Conservation (phyloP, 1,140 invertebrate species). For the Drosophila ohnishii region DNA sequence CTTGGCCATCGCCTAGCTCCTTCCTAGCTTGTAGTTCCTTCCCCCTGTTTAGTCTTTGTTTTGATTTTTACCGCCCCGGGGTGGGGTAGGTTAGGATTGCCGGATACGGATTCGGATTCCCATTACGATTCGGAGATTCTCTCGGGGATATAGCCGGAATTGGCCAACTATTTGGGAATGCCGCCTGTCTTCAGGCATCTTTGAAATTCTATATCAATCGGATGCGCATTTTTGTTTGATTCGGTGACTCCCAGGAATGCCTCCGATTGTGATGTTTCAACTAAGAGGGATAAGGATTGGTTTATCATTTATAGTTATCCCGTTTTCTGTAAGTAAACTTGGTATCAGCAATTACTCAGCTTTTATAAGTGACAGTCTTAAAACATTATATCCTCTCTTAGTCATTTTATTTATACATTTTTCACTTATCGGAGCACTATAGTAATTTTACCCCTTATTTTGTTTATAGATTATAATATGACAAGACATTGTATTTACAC, state of each 20-base stretch:
- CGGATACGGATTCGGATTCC: not conserved
- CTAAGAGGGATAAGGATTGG: not conserved
- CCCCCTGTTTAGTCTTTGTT: constrained; percentile 39
- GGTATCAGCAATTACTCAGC: not conserved
- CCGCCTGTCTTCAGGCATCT: constrained; percentile 1
- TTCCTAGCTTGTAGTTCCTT: not conserved
- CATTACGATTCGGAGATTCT: constrained; percentile 1
- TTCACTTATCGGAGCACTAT: not conserved
- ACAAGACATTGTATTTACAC: not conserved
- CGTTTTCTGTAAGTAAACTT: not conserved
- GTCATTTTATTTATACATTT: not conserved
- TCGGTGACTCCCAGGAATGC: not conserved
- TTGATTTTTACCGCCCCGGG: constrained; percentile 29
- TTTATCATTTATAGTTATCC: not conserved
- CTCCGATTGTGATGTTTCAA: constrained; percentile 9
- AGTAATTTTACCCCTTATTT: not conserved
- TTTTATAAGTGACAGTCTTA: not conserved
- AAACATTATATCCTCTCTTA: not conserved
- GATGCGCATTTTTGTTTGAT: constrained; percentile 9
- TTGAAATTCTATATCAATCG: constrained; percentile 23
- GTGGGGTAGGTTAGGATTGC: constrained; percentile 26
- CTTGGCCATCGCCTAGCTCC: constrained; percentile 12
- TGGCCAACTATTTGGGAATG: constrained; percentile 20
- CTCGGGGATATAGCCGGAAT: constrained; percentile 6
- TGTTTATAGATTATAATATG: too few relatives aligned